These are phyloP conservation scores for Ethmia dodecea DNA, from an alignment of 2,888 invertebrate species.

Conservation along the genomic window DNA sequence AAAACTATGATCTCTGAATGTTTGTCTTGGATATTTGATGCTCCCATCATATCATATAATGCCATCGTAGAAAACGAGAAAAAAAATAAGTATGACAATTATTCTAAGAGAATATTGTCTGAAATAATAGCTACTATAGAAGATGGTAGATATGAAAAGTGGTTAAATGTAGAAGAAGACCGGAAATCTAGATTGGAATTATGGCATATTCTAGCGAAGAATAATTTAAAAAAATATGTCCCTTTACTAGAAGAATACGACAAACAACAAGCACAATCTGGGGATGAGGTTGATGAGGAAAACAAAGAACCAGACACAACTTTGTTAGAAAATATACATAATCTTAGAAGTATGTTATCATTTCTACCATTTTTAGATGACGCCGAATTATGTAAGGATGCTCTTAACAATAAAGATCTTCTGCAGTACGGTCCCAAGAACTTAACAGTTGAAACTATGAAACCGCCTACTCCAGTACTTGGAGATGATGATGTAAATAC, in stretches of 20 bases:
- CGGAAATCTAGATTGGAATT: constrained; percentile 43
- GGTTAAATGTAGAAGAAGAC: constrained; percentile 52
- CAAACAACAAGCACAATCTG: constrained; percentile 13
- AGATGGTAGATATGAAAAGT: constrained; percentile 43
- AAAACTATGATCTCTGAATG: constrained; percentile 77
- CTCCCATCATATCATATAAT: constrained; percentile 55
- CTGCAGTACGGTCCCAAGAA: constrained; percentile 52
- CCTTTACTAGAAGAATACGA: constrained; percentile 27
- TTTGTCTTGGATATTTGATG: constrained; percentile 71
- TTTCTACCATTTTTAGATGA: constrained; percentile 48
- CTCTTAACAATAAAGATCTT: constrained; percentile 27
- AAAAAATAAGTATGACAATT: constrained; percentile 39
- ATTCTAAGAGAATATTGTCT: constrained; percentile 47
- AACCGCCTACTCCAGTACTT: constrained; percentile 53
- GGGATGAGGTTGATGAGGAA: constrained; percentile 4
- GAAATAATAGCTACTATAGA: constrained; percentile 60
- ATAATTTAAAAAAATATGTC: constrained; percentile 34
- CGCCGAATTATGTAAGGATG: constrained; percentile 34
- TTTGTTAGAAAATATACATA: constrained; percentile 24
- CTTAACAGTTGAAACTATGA: constrained; percentile 30
- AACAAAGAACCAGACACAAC: constrained; percentile 7
- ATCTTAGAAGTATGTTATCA: constrained; percentile 25
- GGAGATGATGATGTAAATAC: constrained; percentile 64
- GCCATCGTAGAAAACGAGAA: constrained; percentile 35
- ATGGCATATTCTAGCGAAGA: constrained; percentile 45